Percentiles rank a stretch among this genome's conserved stretches.
Evolutionary conservation across 2,797 vertebrate genomes (phyloP).

Genomic region (Chelon labrosus): DNA sequence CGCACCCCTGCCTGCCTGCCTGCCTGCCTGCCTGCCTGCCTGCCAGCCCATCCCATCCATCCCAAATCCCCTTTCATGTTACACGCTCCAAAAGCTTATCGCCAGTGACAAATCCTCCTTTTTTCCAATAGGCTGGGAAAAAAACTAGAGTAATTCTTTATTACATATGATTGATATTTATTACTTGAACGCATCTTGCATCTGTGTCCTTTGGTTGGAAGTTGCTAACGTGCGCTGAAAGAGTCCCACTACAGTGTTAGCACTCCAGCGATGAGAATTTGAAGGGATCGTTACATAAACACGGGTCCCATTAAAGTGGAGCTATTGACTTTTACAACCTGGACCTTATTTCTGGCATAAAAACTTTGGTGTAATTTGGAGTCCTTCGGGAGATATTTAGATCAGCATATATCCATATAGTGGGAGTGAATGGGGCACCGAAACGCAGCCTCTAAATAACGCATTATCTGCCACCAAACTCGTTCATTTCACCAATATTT

Average conservation of each 20-base stretch:
- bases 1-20: slow-evolving; percentile 64
- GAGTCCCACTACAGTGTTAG: slow-evolving; percentile 29
- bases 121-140: slow-evolving; percentile 46
- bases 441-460: too few relatives aligned
- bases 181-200: too few relatives aligned
- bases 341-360: too few relatives aligned
- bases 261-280: slow-evolving; percentile 66
- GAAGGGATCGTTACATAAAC: slow-evolving; percentile 75
- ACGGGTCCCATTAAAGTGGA: slow-evolving; percentile 60
- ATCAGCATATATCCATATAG: too few relatives aligned
- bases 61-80: slow-evolving; percentile 74
- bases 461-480: too few relatives aligned
- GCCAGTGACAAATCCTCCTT: slow-evolving; percentile 73
- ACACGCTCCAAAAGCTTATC: slow-evolving; percentile 69
- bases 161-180: slow-evolving; percentile 1
- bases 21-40: slow-evolving; percentile 45
- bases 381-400: too few relatives aligned
- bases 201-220: slow-evolving; percentile 7
- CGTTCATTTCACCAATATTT: too few relatives aligned
- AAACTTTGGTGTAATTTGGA: too few relatives aligned
- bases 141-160: slow-evolving; percentile 52
- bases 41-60: slow-evolving; percentile 43
- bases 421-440: too few relatives aligned
- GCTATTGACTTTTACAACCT: too few relatives aligned
- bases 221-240: slow-evolving; percentile 53